Evolutionary conservation across 2,888 invertebrate genomes (phyloP).

Genomic region (Conomelus anceps): DNA sequence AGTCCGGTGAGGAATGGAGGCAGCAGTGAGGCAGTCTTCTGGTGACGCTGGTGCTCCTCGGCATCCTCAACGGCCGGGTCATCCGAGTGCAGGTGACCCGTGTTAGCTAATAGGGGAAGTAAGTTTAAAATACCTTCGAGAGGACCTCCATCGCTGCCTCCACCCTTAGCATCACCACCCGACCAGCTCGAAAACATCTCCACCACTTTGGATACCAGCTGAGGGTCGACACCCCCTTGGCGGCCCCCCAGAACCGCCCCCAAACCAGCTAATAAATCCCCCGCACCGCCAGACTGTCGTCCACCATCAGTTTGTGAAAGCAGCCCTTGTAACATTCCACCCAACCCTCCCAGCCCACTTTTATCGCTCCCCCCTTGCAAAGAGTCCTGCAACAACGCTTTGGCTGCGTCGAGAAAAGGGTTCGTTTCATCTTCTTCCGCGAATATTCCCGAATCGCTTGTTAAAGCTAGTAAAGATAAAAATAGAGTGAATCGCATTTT

Average conservation of each 20-base stretch:
- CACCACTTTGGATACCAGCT: conserved; percentile 52
- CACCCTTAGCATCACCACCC: conserved; percentile 14
- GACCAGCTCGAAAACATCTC: conserved; percentile 45
- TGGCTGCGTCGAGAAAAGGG: conserved; percentile 62
- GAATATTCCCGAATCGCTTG: neutral
- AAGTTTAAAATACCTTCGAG: conserved; percentile 46
- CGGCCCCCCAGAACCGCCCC: conserved; percentile 36
- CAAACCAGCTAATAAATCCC: conserved; percentile 41
- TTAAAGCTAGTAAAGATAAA: neutral
- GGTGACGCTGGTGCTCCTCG: conserved; percentile 55
- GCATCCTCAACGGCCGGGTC: conserved; percentile 51
- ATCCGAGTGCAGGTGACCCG: conserved; percentile 39
- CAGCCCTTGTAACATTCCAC: conserved; percentile 58
- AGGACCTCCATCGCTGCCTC: conserved; percentile 32
- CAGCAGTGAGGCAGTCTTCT: conserved; percentile 49
- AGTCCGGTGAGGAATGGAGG: conserved; percentile 62
- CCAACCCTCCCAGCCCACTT: conserved; percentile 47
- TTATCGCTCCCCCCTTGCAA: conserved; percentile 36
- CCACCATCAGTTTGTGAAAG: conserved; percentile 58
- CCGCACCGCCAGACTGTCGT: conserved; percentile 46
- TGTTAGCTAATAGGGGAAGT: conserved; percentile 61
- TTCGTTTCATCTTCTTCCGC: conserved; percentile 45
- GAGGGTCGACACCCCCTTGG: conserved; percentile 48
- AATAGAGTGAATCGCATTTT: neutral
- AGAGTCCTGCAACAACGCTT: conserved; percentile 59